Evolutionary conservation across 92 coral and sea anemone species (phyloP).

Genomic region (Epizoanthus stellaris): DNA sequence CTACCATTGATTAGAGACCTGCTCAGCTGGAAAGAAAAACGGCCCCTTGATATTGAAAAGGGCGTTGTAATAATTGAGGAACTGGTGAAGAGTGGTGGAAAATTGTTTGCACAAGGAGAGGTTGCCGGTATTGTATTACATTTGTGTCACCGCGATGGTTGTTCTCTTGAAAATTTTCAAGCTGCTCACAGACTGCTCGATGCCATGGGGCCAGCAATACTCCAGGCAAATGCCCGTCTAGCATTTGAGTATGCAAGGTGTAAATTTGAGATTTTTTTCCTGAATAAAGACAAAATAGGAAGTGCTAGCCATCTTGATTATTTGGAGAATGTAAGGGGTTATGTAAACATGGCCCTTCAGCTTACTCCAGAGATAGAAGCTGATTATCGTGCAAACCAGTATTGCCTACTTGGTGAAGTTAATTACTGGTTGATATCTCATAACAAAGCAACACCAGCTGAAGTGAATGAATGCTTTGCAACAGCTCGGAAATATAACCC

Average conservation of each 20-base stretch:
- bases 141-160: constrained; percentile 8
- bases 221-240: constrained; percentile 52
- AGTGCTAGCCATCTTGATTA: constrained; percentile 13
- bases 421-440: constrained; percentile 36
- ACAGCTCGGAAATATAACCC: constrained; percentile 62
- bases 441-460: constrained; percentile 55
- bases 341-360: constrained; percentile 49
- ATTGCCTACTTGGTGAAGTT: constrained; percentile 62
- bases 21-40: constrained; percentile 46
- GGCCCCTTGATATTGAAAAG: constrained; percentile 36
- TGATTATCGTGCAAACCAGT: constrained; percentile 49
- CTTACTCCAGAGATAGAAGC: constrained; percentile 47
- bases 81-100: constrained; percentile 62
- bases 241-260: constrained; percentile 67
- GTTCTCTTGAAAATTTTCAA: constrained; percentile 46
- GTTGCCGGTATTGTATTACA: constrained; percentile 38
- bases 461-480: constrained; percentile 34
- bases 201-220: constrained; percentile 66
- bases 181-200: constrained; percentile 68
- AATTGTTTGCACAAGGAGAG: constrained; percentile 37
- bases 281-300: constrained; percentile 24
- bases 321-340: constrained; percentile 60
- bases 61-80: constrained; percentile 64
- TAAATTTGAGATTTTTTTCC: constrained; percentile 56
- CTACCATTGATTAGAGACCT: constrained; percentile 48